These are phyloP conservation scores for Muntiacus muntjak DNA, from an alignment of 2,113 vertebrate species.

Conservation along the genomic window DNA sequence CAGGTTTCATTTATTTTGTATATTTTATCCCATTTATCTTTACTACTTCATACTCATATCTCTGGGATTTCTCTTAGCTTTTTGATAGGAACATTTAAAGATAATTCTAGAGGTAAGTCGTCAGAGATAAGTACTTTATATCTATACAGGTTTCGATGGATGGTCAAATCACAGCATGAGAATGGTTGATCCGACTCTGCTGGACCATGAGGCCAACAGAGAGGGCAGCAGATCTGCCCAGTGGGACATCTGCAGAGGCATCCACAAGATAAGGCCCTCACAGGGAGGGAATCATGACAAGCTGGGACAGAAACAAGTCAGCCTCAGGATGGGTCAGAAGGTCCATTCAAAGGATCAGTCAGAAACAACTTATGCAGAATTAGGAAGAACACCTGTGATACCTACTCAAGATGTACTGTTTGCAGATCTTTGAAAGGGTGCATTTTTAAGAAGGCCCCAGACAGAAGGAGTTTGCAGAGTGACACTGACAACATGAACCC, in stretches of 20 bases:
- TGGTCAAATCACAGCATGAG: background rate
- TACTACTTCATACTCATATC: background rate
- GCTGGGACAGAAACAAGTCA: background rate
- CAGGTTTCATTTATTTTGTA: background rate
- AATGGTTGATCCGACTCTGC: background rate
- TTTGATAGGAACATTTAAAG: background rate
- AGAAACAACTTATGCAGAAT: background rate
- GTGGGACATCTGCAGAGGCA: background rate
- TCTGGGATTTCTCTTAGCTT: background rate
- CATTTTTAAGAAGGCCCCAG: background rate
- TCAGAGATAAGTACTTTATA: background rate
- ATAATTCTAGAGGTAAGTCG: slow-evolving; percentile 9
- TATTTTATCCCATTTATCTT: background rate
- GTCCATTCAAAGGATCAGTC: background rate
- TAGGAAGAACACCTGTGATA: background rate
- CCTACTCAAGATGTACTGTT: background rate
- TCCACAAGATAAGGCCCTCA: background rate
- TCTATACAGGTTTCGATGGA: background rate
- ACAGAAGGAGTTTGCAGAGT: background rate
- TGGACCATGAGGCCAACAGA: background rate
- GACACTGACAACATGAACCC: background rate
- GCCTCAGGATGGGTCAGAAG: background rate
- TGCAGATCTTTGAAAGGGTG: background rate
- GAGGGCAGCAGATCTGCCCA: background rate
- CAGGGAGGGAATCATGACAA: background rate